phyloP scores from a whole-genome alignment of 1,140 invertebrate species.

The Charaxes varanes region DNA sequence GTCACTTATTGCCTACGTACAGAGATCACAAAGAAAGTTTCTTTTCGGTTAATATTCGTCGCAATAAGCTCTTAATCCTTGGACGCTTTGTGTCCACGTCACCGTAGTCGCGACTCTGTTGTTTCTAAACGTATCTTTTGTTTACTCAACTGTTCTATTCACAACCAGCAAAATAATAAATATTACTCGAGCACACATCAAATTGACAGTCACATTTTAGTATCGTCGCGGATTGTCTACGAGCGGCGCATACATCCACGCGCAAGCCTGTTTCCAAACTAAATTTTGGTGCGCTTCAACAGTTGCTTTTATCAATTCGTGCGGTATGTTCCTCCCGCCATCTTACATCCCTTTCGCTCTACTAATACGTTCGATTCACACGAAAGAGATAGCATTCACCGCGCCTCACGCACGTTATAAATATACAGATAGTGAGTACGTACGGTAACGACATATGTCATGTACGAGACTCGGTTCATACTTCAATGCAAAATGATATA shows the following conservation, averaged over 20 bases:
- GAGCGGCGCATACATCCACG: conserved; percentile 28
- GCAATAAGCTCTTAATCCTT: conserved; percentile 63
- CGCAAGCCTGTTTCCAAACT: conserved; percentile 50
- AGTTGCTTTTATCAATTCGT: conserved; percentile 71
- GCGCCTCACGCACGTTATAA: conserved; percentile 25
- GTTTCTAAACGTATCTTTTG: conserved; percentile 23
- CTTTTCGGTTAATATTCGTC: conserved; percentile 57
- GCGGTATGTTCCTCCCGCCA: conserved; percentile 42
- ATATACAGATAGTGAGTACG: conserved; percentile 24
- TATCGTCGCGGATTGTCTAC: conserved; percentile 33
- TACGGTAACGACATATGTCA: conserved; percentile 22
- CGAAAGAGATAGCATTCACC: conserved; percentile 35
- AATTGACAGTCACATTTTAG: conserved; percentile 61
- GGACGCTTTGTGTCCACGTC: conserved; percentile 57
- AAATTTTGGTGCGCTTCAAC: conserved; percentile 59
- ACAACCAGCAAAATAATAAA: conserved; percentile 34
- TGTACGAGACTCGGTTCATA: conserved; percentile 38
- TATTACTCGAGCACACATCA: conserved; percentile 49
- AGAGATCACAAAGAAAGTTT: conserved; percentile 53
- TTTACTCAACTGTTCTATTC: conserved; percentile 22
- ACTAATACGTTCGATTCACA: conserved; percentile 16
- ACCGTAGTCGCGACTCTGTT: conserved; percentile 32
- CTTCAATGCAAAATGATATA: conserved; percentile 16
- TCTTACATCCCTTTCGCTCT: conserved; percentile 41
- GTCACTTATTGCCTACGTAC: conserved; percentile 28